Base-by-base conservation (phyloP, 1,140 invertebrate species). In the Brevipalpus yothersi region DNA sequence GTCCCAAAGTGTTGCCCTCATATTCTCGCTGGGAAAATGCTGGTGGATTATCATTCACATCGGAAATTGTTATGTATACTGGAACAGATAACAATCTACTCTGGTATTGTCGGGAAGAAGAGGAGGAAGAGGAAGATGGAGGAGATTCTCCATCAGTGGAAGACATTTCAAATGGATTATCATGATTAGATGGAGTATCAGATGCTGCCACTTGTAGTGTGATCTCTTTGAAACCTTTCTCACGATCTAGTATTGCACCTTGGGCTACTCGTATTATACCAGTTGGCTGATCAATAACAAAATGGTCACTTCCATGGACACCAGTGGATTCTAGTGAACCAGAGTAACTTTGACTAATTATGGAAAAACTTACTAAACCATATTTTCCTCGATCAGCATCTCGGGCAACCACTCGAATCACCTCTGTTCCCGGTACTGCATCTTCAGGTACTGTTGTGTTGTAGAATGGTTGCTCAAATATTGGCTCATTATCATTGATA, bases 401-500 rank as follows among this genome's bases (percentile, higher is more conserved):
- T 40, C 82, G 86, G 0, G 92, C 91, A 58, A 80, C 78, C 74
- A 96, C 91, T 87, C 92, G 92, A 70, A 95, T 75, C 74, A 97
- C 83, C 71, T 92, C 96, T 69, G 79, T 80, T 71, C 88, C 88
- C 65, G 83, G 77, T 9, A 79, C 75, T 65, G 85, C 79, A 69
- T 86, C 84, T 74, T 96, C 90, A 10, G 81, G 76, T 15, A 97
- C 82, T n/a, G 83, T 83, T 42, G 86, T 84, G 70, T 95, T 92
- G 78, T 95, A 95, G 70, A 90, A 86, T 64, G 86, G 88, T 72
- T 87, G 85, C 70, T 92, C 88, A 77, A 95, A 95, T 66, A 91
- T 85, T 49, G 91, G 91, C 69, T 92, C 87, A 73, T 93, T 92
- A 73, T 94, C 87, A 63, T 76, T 91, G 63, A 90, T 82, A 60